phyloP scores from a whole-genome alignment of 1,140 invertebrate species.

The Homalodisca vitripennis region DNA sequence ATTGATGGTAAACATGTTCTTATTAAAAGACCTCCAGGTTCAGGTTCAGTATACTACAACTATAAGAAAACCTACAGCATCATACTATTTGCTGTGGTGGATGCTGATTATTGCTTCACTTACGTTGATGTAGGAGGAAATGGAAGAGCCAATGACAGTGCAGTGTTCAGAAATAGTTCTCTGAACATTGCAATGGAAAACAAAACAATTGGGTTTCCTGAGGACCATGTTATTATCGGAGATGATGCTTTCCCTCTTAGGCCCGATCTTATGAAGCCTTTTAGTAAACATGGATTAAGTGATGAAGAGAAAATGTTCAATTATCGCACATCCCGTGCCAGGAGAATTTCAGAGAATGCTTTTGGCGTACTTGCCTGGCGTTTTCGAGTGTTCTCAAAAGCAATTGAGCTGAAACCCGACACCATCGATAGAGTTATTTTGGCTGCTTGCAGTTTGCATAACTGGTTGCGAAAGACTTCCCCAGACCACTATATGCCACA shows the following conservation, averaged over 20 bases:
- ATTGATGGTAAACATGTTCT: neutral
- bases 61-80: slow-evolving; percentile 1
- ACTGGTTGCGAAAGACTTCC: slow-evolving; percentile 21
- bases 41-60: slow-evolving; percentile 1
- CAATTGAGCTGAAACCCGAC: slow-evolving; percentile 9
- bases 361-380: slow-evolving; percentile 49
- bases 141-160: slow-evolving; percentile 25
- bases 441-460: slow-evolving; percentile 27
- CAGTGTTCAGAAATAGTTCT: slow-evolving; percentile 20
- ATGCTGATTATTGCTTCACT: slow-evolving; percentile 7
- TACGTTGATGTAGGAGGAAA: slow-evolving; percentile 22
- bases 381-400: slow-evolving; percentile 40
- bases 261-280: slow-evolving; percentile 32
- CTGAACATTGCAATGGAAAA: slow-evolving; percentile 33
- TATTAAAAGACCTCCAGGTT: slow-evolving; percentile 3
- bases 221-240: slow-evolving; percentile 30
- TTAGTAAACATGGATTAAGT: slow-evolving; percentile 26
- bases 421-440: too few species aligned
- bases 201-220: slow-evolving; percentile 25
- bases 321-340: slow-evolving; percentile 33
- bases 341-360: slow-evolving; percentile 47
- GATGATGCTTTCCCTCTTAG: slow-evolving; percentile 35
- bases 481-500: neutral
- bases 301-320: neutral
- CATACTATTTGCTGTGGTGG: neutral